Evolutionary conservation across 2,113 vertebrate species (phyloP).

Genomic region (Anguilla japonica): DNA sequence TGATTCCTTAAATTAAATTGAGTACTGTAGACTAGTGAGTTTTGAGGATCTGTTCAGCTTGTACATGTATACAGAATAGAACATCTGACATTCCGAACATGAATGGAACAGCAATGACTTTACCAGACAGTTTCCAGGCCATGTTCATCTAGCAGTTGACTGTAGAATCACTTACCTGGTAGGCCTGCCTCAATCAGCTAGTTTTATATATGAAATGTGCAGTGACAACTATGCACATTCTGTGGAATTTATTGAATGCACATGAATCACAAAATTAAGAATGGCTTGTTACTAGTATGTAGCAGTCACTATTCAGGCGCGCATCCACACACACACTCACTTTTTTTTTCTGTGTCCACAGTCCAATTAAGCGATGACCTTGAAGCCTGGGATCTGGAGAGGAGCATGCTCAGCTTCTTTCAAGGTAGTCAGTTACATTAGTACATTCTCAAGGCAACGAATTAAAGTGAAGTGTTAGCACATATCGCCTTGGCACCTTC

Average conservation of each 20-base stretch:
- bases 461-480: conserved; percentile 45
- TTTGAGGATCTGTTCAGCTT: too few relatives aligned
- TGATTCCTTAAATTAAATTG: too few relatives aligned
- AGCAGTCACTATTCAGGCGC: background rate
- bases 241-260: too few relatives aligned
- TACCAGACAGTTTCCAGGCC: too few relatives aligned
- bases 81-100: too few relatives aligned
- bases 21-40: too few relatives aligned
- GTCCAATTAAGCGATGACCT: conserved; percentile 67
- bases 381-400: conserved; percentile 59
- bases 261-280: too few relatives aligned
- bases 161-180: conserved; percentile 43
- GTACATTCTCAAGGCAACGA: conserved; percentile 59
- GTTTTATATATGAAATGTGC: background rate
- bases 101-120: too few relatives aligned
- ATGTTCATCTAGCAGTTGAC: conserved; percentile 16
- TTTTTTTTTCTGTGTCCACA: conserved; percentile 55
- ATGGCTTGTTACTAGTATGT: background rate
- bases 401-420: conserved; percentile 56
- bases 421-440: conserved; percentile 57
- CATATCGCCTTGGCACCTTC: conserved; percentile 57
- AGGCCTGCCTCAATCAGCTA: background rate
- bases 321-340: background rate
- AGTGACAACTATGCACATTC: too few relatives aligned
- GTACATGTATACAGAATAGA: too few relatives aligned